These are phyloP conservation scores for Dascyllus trimaculatus DNA, from an alignment of 2,113 vertebrate genomes.

Conservation along the genomic window DNA sequence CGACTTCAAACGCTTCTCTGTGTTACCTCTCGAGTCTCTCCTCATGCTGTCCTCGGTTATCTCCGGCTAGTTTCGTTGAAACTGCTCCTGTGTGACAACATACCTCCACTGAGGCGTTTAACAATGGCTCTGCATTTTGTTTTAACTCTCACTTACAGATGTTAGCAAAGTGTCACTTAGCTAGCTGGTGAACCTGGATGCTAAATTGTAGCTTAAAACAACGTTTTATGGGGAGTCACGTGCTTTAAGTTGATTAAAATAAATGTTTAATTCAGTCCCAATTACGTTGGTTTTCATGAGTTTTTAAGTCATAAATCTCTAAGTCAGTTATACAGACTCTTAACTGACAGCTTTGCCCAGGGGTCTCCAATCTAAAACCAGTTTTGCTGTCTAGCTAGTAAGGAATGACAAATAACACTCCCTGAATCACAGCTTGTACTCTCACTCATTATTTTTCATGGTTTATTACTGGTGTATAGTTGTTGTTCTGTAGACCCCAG, in stretches of 20 bases:
- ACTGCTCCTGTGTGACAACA: slow-evolving; percentile 72
- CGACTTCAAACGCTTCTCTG: background rate
- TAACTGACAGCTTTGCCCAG: fast-evolving
- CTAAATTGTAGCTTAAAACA: too few relatives aligned
- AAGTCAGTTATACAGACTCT: background rate
- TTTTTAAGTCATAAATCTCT: background rate
- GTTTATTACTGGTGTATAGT: background rate
- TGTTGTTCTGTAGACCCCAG: background rate
- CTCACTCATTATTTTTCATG: background rate
- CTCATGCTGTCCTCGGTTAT: slow-evolving; percentile 19
- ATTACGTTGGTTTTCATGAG: background rate
- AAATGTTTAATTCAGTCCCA: background rate
- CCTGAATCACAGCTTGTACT: too few relatives aligned
- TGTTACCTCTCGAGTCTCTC: too few relatives aligned
- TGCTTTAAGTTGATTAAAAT: background rate
- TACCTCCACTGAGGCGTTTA: slow-evolving; percentile 41
- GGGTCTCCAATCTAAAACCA: background rate
- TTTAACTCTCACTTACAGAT: slow-evolving; percentile 22
- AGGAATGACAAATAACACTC: too few relatives aligned
- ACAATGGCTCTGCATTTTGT: slow-evolving; percentile 59
- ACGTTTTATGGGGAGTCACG: too few relatives aligned
- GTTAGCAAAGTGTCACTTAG: background rate
- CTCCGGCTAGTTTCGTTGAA: slow-evolving; percentile 78
- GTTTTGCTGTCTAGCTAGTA: background rate
- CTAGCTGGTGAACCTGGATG: too few relatives aligned